Percentiles rank a stretch among this genome's conserved stretches.
These are phyloP conservation scores for Isichthys henryi DNA, from an alignment of 2,113 vertebrate genomes.

Conservation along the genomic window DNA sequence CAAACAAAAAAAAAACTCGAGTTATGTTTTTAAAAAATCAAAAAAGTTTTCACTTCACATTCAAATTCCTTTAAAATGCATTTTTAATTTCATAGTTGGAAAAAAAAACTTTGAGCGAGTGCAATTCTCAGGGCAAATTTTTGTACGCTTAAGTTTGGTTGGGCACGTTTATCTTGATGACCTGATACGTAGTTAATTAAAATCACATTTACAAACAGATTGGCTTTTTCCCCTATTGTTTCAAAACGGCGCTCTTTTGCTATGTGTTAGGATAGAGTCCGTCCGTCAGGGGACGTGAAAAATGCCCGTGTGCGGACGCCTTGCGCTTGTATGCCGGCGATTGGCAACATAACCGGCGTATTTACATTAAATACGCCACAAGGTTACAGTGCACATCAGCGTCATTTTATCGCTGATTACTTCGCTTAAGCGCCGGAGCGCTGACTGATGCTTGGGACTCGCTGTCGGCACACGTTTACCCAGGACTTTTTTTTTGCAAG, in stretches of 20 bases:
- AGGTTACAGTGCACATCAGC: constrained; percentile 99
- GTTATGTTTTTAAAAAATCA: constrained; percentile 62
- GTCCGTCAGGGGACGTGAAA: constrained; percentile 76
- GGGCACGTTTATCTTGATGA: constrained; percentile 79
- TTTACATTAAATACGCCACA: constrained; percentile 99
- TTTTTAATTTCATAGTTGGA: constrained; percentile 53
- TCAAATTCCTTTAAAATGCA: background rate
- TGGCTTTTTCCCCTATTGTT: constrained; percentile 72
- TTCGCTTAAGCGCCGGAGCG: constrained; percentile 86
- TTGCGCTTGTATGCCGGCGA: constrained; percentile 78
- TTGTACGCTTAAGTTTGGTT: constrained; percentile 71
- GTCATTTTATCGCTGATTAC: constrained; percentile 98
- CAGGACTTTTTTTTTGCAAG: constrained; percentile 69
- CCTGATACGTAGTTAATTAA: constrained; percentile 82
- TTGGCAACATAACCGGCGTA: constrained; percentile 98
- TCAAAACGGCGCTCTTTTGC: constrained; percentile 78
- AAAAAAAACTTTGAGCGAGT: constrained; percentile 64
- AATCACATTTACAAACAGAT: constrained; percentile 90
- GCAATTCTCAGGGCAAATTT: constrained; percentile 66
- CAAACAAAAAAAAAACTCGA: constrained; percentile 57
- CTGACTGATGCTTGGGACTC: constrained; percentile 84
- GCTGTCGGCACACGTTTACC: constrained; percentile 69
- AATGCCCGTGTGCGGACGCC: constrained; percentile 79
- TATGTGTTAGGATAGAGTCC: constrained; percentile 81
- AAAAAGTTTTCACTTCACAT: constrained; percentile 69